A percentile compares a stretch with the other conserved stretches of the same genome.
Evolutionary conservation across 1,140 invertebrate species (phyloP).

Genomic region (Gryllus bimaculatus): DNA sequence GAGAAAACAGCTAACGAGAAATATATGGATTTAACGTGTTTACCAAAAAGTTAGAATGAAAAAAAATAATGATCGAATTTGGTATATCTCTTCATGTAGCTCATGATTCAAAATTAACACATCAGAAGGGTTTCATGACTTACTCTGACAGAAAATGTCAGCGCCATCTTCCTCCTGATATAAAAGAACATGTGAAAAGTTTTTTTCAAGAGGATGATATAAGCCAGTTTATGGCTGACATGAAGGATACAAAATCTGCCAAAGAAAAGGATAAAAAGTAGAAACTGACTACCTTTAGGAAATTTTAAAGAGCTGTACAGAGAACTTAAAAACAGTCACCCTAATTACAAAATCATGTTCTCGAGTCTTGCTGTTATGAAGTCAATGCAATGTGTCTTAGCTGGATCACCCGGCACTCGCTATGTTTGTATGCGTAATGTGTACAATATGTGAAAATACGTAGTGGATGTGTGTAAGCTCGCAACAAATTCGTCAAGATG

Average conservation of each 20-base stretch:
- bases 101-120: not conserved
- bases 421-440: not conserved
- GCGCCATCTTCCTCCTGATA: not conserved
- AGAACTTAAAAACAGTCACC: not conserved
- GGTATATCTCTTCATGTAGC: conserved; percentile 7
- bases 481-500: not conserved
- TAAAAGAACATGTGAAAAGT: not conserved
- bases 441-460: not conserved
- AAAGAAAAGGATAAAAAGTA: not conserved
- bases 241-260: not conserved
- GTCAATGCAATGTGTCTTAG: not conserved
- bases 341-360: not conserved
- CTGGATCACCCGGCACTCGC: not conserved
- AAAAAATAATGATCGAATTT: not conserved
- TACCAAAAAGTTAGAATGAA: no score
- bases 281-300: not conserved
- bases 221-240: not conserved
- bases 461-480: not conserved
- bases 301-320: not conserved
- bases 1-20: no score
- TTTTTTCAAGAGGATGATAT: not conserved
- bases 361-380: not conserved
- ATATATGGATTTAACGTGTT: no score
- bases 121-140: not conserved
- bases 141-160: not conserved